Percentiles rank a stretch among this genome's conserved stretches.
Conservation (phyloP, 2,113 vertebrate species). For the Gymnocephalus cernua region DNA sequence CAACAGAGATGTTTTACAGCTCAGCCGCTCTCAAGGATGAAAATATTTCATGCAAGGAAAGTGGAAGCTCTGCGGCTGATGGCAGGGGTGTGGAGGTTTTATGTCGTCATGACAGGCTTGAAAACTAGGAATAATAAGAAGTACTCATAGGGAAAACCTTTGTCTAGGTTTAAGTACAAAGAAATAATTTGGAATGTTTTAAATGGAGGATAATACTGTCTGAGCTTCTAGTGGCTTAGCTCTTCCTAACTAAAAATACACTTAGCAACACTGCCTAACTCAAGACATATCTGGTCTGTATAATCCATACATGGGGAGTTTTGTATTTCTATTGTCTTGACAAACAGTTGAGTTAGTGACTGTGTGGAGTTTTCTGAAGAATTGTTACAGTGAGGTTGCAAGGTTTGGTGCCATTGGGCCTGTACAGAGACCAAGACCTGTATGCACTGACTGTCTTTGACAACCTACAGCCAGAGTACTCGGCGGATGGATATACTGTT, state of each 20-base stretch:
- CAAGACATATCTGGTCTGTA: not conserved
- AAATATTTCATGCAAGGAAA: constrained; percentile 43
- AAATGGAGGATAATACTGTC: not conserved
- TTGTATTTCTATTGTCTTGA: not conserved
- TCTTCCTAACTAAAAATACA: too few species aligned
- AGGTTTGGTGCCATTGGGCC: not conserved
- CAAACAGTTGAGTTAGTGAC: not conserved
- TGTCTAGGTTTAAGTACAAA: not conserved
- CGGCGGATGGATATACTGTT: too few species aligned
- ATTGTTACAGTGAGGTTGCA: not conserved
- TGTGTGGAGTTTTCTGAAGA: not conserved
- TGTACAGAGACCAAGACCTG: not conserved
- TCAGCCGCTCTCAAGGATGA: constrained; percentile 44
- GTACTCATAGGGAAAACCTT: not conserved
- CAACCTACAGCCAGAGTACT: not conserved
- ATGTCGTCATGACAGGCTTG: not conserved
- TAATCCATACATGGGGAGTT: not conserved
- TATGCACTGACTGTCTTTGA: not conserved
- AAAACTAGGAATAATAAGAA: not conserved
- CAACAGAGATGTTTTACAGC: constrained; percentile 61
- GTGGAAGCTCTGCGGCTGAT: constrained; percentile 17
- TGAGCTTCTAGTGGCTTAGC: not conserved
- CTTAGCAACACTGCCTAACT: too few species aligned
- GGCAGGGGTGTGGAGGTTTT: constrained; percentile 22
- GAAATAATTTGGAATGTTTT: not conserved